Evolutionary conservation across 2,113 vertebrate species (phyloP).

Genomic region (Rutilus rutilus): DNA sequence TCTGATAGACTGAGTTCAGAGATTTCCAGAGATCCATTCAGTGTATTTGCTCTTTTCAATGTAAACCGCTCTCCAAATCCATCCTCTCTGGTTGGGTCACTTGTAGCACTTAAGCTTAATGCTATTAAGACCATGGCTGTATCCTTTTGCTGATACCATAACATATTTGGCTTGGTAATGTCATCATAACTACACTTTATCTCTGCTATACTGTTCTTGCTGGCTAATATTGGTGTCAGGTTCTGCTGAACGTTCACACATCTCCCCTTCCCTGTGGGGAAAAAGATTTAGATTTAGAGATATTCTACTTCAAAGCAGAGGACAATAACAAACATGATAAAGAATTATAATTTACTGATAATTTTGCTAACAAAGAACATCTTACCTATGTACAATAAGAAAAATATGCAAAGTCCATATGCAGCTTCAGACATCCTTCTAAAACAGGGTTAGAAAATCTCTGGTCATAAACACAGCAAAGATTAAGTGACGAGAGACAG

Average conservation of each 20-base stretch:
- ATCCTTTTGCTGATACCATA: constrained; percentile 67
- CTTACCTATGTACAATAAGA: neutral
- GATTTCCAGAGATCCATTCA: constrained; percentile 57
- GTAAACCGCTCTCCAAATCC: constrained; percentile 47
- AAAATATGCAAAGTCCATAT: constrained; percentile 13
- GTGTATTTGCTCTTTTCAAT: neutral
- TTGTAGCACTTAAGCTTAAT: constrained; percentile 32
- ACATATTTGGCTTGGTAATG: accelerated
- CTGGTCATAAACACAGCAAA: neutral
- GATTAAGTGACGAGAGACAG: neutral
- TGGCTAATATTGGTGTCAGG: too few relatives aligned
- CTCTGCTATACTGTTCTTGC: too few relatives aligned
- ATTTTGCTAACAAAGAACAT: too few relatives aligned
- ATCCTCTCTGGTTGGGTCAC: neutral
- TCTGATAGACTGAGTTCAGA: constrained; percentile 21
- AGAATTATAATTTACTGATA: too few relatives aligned
- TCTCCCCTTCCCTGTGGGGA: neutral
- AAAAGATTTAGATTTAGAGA: too few relatives aligned
- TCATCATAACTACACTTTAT: constrained; percentile 57
- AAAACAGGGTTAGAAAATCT: neutral
- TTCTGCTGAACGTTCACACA: constrained; percentile 55
- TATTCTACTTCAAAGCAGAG: too few relatives aligned
- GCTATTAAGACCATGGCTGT: constrained; percentile 61
- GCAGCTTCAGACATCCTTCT: constrained; percentile 13
- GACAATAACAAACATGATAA: too few relatives aligned